Evolutionary conservation across 2,797 vertebrate species (phyloP), one percentile per base, ranked within the genome.

Genomic region (Acipenser transmontanus): DNA sequence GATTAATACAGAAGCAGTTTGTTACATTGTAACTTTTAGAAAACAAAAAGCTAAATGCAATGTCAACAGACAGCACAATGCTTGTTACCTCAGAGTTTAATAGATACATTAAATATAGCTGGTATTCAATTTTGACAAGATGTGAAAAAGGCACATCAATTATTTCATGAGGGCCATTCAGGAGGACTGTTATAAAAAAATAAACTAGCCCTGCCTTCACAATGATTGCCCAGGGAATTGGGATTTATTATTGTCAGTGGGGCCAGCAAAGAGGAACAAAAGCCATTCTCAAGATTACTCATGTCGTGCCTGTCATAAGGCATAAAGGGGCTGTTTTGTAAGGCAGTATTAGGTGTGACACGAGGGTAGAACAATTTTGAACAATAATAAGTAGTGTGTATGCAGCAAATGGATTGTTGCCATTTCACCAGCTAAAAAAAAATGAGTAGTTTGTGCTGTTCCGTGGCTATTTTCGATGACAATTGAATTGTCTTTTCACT

Each of bases 321-420:
- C 76, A 70, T 71, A 71, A 75, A 78, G 68, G 60, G 57, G 67
- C 56, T 74, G 73, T n/a, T 66, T 66, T 50, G n/a, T 70, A 34
- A 77, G 60, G 2, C 59, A 59, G 73, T 73, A 75, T 80, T 77
- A 80, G 57, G 72, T 76, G 47, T 71, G 78, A 78, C 69, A 70
- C 66, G 61, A 73, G 61, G 70, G 61, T 71, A 78, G 72, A 69
- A 66, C 64, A 69, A 64, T 80, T 81, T 76, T 66, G 69, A 79
- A 63, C 71, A 74, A 62, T 76, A 82, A 71, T 76, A 77, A 71
- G 56, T 59, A 56, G 60, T 62, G 66, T 66, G 64, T 59, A 63
- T 47, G 17, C 63, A 60, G 54, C 60, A 70, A 69, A 68, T 67
- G 13, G 68, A 69, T 68, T 67, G 64, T 64, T 48, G 69, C 64